Evolutionary conservation across 1,140 invertebrate species (phyloP), one percentile per base, ranked within the genome.

Genomic region (Mylabris phalerata): DNA sequence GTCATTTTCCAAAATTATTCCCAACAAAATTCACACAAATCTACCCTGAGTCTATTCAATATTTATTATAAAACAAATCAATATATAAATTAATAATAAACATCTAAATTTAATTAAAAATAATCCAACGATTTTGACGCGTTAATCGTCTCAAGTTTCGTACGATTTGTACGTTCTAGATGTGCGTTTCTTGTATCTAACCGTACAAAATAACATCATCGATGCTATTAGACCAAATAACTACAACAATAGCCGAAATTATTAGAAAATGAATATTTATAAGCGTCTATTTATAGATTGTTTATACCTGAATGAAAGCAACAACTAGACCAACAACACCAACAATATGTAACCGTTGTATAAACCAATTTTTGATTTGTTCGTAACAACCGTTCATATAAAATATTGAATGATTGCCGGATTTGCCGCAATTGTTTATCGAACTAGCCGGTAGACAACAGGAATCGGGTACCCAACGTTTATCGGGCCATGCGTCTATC

Each of bases 191-290:
- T 86, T 87, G 67, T 87, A 82, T 60, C 83, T 82, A 39, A 87
- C 82, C 3, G 86, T 88, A 71, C 86, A 89, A 66, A 89, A 88
- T 2, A 90, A 70, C 40, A 90, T 76, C 84, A 89, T 86, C 25
- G 87, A 88, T 3, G 86, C 82, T 27, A 89, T 82, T 43, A 89
- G 74, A 1, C 87, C 86, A 67, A 89, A 89, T 13, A 90, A 74
- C 78, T 88, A 77, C 19, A 83, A 75, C 55, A 75, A 67, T 48
- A 61, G 56, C 58, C 27, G 46, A 62, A 58, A 32, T 25, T 43
- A 48, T 41, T 19, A 19, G 19, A 19, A 19, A 19, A 19, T 19
- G 19, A 19, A 19, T 19, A 19, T 19, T 19, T 19, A 19, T 19
- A 19, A 19, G 19, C 19, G 19, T 2, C 19, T 19, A 19, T 19